These are phyloP conservation scores for Empis stercorea DNA, from an alignment of 2,888 invertebrate genomes.

Conservation along the genomic window DNA sequence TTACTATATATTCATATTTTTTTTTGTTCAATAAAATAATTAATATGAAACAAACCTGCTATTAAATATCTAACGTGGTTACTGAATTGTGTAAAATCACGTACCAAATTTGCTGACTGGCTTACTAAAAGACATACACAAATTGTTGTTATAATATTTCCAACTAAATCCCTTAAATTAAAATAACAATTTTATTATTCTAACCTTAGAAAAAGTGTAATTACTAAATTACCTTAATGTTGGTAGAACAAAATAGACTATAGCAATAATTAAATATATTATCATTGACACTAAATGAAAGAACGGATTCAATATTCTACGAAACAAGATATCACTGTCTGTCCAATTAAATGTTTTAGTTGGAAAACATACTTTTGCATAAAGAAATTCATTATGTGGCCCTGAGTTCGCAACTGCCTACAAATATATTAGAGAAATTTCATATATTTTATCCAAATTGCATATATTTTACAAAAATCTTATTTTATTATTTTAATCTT, in stretches of 20 bases:
- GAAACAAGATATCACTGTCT: slow-evolving; percentile 58
- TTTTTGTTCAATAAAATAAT: not conserved
- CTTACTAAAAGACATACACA: slow-evolving; percentile 62
- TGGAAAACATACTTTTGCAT: slow-evolving; percentile 62
- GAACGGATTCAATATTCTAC: slow-evolving; percentile 61
- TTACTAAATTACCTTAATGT: slow-evolving; percentile 44
- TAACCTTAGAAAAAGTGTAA: not conserved
- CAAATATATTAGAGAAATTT: slow-evolving; percentile 6
- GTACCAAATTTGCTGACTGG: slow-evolving; percentile 64
- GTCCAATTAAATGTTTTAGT: slow-evolving; percentile 59
- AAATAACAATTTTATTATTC: not conserved
- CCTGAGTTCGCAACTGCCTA: slow-evolving; percentile 27
- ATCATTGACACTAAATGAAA: slow-evolving; percentile 62
- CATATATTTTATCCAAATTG: too few species aligned
- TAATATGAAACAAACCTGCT: slow-evolving; percentile 48
- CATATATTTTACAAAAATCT: too few species aligned
- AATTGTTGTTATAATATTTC: slow-evolving; percentile 74
- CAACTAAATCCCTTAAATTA: slow-evolving; percentile 50
- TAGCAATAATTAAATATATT: slow-evolving; percentile 56
- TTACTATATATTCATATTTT: too few species aligned
- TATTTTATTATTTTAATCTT: too few species aligned
- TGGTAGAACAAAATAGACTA: slow-evolving; percentile 71
- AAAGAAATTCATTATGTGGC: slow-evolving; percentile 43
- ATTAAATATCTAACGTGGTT: slow-evolving; percentile 69
- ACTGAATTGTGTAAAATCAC: slow-evolving; percentile 67